Evolutionary conservation across 2,888 invertebrate genomes (phyloP), one percentile per base, ranked within the genome.

Genomic region (Coenonympha glycerion): DNA sequence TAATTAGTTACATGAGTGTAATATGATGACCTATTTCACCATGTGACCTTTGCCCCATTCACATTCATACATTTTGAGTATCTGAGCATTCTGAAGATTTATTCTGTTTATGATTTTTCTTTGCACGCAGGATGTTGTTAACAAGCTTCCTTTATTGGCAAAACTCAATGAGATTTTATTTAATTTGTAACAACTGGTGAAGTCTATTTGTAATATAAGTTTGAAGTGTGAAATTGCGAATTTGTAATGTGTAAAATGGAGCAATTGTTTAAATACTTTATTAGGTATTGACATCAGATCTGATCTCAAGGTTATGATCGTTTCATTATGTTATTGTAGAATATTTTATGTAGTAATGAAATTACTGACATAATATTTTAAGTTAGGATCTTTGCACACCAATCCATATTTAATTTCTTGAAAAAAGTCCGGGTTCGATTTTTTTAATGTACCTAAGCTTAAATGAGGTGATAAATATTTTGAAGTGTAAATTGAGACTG

Each of bases 181-280:
- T 6, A 3, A 9, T 15, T 33, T 8, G 16, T 15, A 16, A 33
- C 9, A 33, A 8, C 3, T 3, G 13, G 16, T 6, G 30, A 11
- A 28, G 28, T 28, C 28, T 13, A 5, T 13, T 30, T 30, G 5
- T 13, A 5, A 3, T 28, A 11, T 4, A 33, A 33, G 13, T 15
- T 3, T 24, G 3, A 15, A 13, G 8, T 33, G 8, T 33, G 33
- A 8, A 8, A 33, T 33, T 33, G 33, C 3, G 15, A 8, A 21
- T 5, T n/a, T 6, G 3, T 36, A 11, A 4, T 11, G 5, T n/a
- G 36, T 21, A 19, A 19, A 6, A 15, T 33, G 21, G 21, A 36
- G 21, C 36, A 36, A 36, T 21, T 36, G 36, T 36, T n/a, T 36
- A 36, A 36, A 36, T 21, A 36, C 21, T 19, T 21, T 19, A 19